Base-by-base conservation (phyloP, 2,797 vertebrate genomes). In the Borostomias antarcticus region DNA sequence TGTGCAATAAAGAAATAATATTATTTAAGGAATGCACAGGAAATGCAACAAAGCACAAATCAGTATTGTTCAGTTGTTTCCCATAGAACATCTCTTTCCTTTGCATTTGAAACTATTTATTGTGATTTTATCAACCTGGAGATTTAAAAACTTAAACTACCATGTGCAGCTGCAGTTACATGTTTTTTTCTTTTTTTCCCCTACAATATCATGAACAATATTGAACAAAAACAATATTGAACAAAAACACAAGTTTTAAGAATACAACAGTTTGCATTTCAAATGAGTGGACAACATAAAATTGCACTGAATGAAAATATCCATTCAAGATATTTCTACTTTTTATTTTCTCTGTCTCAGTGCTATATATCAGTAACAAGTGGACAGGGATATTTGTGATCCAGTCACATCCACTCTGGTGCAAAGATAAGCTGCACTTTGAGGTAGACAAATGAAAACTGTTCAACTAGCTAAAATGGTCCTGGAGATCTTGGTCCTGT, bases 1-100 rank as follows among this genome's bases (percentile, higher is more conserved):
- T 74, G 70, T 80, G 80, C 74, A 72, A 70, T 59, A 33, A 40
- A 58, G 11, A 19, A 54, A 77, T 68, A 70, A 59, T 26, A 79
- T 64, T 58, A 60, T 74, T 64, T 60, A 48, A 76, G 60, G 64
- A 69, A 58, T 60, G 66, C 33, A 68, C 52, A 81, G 68, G 59
- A 53, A 66, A 57, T 78, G 70, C 63, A 64, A 28, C 25, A 52
- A 17, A 13, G 26, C 51, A 15, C 25, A 52, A 25, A 25, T 9
- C 11, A 28, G 25, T 28, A 11, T 52, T n/a, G n/a, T n/a, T n/a
- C n/a, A n/a, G n/a, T 10, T 25, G 13, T 25, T 52, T 13, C 26
- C 50, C 26, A 23, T 52, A 28, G 13, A 26, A 29, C 26, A 53
- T 9, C 11, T 26, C 51, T 5, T 29, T 6, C 1, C 25, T 28